A percentile compares a stretch with the other conserved stretches of the same genome.
phyloP scores from a whole-genome alignment of 2,113 vertebrate species.

The Misgurnus anguillicaudatus region DNA sequence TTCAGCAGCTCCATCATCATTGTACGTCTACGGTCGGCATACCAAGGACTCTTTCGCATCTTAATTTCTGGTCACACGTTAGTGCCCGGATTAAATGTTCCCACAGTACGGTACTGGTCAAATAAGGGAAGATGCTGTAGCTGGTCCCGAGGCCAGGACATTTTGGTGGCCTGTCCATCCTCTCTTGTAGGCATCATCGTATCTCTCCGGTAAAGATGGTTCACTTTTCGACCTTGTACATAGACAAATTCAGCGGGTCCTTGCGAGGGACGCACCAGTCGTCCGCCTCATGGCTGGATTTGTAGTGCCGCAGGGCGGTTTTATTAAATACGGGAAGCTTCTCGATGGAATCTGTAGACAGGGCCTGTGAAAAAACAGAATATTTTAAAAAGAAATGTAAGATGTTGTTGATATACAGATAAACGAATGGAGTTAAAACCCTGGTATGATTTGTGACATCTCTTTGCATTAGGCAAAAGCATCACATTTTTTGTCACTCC shows the following conservation, averaged over 20 bases:
- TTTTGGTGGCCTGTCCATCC: not conserved
- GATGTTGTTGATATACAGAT: not conserved
- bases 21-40: not conserved
- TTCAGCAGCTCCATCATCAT: conserved; percentile 9
- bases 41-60: not conserved
- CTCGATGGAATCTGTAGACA: conserved; percentile 87
- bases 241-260: conserved; percentile 82
- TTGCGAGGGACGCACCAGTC: conserved; percentile 89
- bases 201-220: not conserved
- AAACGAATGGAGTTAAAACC: not conserved
- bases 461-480: too few relatives aligned
- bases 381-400: conserved; percentile 5
- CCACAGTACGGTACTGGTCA: conserved; percentile 3
- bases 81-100: not conserved
- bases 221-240: conserved; percentile 61
- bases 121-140: not conserved
- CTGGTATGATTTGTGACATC: too few relatives aligned
- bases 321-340: conserved; percentile 88
- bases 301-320: conserved; percentile 86
- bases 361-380: conserved; percentile 67
- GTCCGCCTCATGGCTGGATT: conserved; percentile 81
- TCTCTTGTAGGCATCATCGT: not conserved
- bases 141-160: not conserved
- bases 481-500: too few relatives aligned
- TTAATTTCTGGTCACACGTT: not conserved